phyloP scores from a whole-genome alignment of 1,140 invertebrate species.

The Danaus plexippus region DNA sequence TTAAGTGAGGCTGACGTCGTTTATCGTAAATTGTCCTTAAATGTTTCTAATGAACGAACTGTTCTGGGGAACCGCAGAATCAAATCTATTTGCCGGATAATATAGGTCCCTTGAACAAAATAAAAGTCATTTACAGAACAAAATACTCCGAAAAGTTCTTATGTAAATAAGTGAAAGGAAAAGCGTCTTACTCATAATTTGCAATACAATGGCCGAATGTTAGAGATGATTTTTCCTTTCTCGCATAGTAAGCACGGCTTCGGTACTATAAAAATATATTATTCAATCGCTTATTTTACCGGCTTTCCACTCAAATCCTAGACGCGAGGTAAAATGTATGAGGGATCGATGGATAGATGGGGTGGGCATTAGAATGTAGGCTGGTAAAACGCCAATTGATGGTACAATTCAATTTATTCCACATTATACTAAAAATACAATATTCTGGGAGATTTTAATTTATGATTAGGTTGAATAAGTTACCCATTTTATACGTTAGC shows the following conservation, averaged over 20 bases:
- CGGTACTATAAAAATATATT: conserved; percentile 64
- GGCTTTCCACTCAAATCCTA: conserved; percentile 53
- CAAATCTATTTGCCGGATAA: conserved; percentile 28
- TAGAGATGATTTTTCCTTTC: conserved; percentile 64
- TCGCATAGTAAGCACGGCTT: conserved; percentile 58
- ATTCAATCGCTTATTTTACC: conserved; percentile 63
- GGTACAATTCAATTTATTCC: too few relatives aligned
- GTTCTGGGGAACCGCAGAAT: conserved; percentile 20
- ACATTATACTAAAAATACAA: too few relatives aligned
- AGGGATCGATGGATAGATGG: conserved; percentile 40
- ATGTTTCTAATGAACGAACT: conserved; percentile 26
- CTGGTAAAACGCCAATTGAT: too few relatives aligned
- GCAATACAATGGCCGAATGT: conserved; percentile 64
- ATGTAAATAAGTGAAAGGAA: conserved; percentile 62
- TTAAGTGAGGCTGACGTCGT: conserved; percentile 18
- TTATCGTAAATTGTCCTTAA: conserved; percentile 18
- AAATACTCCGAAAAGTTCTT: conserved; percentile 57
- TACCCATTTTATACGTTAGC: too few relatives aligned
- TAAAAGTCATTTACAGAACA: conserved; percentile 57
- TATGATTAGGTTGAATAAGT: too few relatives aligned
- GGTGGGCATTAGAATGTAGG: too few relatives aligned
- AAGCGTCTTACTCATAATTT: conserved; percentile 62
- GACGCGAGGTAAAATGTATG: conserved; percentile 52
- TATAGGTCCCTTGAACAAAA: conserved; percentile 33
- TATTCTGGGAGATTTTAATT: too few relatives aligned